Base-by-base conservation (phyloP, 2,113 vertebrate species). In the Neofelis nebulosa region DNA sequence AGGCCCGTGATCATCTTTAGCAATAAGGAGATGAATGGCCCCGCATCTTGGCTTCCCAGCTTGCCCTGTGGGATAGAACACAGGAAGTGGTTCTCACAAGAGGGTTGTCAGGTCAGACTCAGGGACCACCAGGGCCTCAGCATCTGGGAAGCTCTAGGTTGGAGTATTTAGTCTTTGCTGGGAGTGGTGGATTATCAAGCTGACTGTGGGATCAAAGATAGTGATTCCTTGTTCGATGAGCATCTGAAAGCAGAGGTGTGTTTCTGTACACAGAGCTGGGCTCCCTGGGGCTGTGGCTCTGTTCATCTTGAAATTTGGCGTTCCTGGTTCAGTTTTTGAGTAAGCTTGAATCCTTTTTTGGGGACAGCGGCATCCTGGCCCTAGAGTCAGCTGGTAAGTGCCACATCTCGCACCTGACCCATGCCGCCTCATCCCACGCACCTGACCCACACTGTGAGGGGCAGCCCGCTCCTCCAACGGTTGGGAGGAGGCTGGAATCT, bases 381-480 rank as follows among this genome's bases (percentile, higher is more conserved):
- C 36, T 2, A 48, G 33, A 45, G 36, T 0, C 3, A 6, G 45
- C 4, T 18, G 0, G 63, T 11, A 8, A 31, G 12, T 16, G 79
- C 4, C 4, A 14, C 33, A n/a, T n/a, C 66, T 68, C 33, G 9
- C 31, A 68, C 15, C 31, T 33, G 65, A 68, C 3, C 66, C 66
- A n/a, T 18, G 88, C 3, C 2, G 4, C 41, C 4, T 23, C n/a
- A 5, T 55, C 52, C 52, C 52, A 18, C 15, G 16, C 15, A 55
- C 57, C 18, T 23, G 57, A 61, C 57, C 57, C 57, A 23, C 57
- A 61, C 21, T 23, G 25, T 31, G 6, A 21, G 2, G 4, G 57
- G 57, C 65, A 7, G 19, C 2, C 1, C 55, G 31, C n/a, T 11
- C 10, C 25, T 3, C 7, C n/a, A 52, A 33, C 13, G 66, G 6